phyloP scores from a whole-genome alignment of 2,888 invertebrate species.

The Argyresthia goedartella region DNA sequence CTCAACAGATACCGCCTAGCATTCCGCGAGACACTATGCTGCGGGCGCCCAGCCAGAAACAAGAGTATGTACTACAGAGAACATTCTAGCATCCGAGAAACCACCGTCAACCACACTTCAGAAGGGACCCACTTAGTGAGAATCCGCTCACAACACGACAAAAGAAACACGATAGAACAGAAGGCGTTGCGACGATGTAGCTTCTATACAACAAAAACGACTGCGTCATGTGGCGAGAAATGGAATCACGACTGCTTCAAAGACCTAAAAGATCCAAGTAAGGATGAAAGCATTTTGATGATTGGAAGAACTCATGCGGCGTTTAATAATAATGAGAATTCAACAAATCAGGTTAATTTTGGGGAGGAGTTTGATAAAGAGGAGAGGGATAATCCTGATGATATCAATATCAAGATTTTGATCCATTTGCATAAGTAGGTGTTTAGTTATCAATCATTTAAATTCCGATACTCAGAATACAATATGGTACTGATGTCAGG shows the following conservation, averaged over 20 bases:
- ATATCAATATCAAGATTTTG: slow-evolving; percentile 11
- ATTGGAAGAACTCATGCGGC: slow-evolving; percentile 21
- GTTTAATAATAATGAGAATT: slow-evolving; percentile 31
- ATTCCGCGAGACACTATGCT: slow-evolving; percentile 81
- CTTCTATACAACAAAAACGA: slow-evolving; percentile 35
- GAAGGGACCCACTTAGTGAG: slow-evolving; percentile 56
- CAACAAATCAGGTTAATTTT: slow-evolving; percentile 22
- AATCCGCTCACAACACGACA: slow-evolving; percentile 31
- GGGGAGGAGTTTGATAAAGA: slow-evolving; percentile 21
- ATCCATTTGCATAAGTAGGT: slow-evolving; percentile 9
- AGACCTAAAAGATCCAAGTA: slow-evolving; percentile 13
- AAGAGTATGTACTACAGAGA: slow-evolving; percentile 64
- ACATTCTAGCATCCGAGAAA: slow-evolving; percentile 73
- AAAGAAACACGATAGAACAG: slow-evolving; percentile 15
- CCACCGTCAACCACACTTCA: slow-evolving; percentile 60
- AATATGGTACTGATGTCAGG: too few relatives aligned
- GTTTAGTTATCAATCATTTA: too few relatives aligned
- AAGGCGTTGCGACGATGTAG: slow-evolving; percentile 23
- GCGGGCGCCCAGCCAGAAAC: slow-evolving; percentile 57
- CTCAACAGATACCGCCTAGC: slow-evolving; percentile 79
- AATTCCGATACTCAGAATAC: too few relatives aligned
- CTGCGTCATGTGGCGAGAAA: slow-evolving; percentile 31
- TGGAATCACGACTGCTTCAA: slow-evolving; percentile 30
- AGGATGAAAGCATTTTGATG: slow-evolving; percentile 22
- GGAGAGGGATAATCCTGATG: not conserved